Conservation (phyloP, 2,797 vertebrate genomes). For the Galaxias olidus region DNA sequence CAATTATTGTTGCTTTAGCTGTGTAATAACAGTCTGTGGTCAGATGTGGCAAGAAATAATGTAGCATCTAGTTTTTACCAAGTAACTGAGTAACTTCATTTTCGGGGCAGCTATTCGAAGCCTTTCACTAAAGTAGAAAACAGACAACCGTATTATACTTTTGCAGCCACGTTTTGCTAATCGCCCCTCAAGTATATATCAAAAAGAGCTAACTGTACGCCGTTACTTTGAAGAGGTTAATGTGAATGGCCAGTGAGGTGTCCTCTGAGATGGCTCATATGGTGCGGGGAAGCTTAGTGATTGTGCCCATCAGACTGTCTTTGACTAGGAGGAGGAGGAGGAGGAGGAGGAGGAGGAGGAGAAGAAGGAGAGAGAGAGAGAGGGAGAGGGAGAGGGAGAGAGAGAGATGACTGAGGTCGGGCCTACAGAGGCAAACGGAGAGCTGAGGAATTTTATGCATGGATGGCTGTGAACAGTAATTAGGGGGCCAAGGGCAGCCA, state of each 20-base stretch:
- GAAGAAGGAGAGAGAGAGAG: no score
- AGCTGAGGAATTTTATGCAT: slow-evolving; percentile 75
- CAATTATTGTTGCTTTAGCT: slow-evolving; percentile 29
- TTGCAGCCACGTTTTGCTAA: no score
- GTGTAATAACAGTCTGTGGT: slow-evolving; percentile 16
- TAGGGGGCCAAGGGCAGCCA: slow-evolving; percentile 47
- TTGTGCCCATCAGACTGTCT: slow-evolving; percentile 37
- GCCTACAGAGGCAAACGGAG: slow-evolving; percentile 54
- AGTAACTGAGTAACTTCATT: background rate
- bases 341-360: no score
- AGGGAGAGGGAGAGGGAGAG: no score
- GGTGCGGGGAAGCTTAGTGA: slow-evolving; percentile 3
- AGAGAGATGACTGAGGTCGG: slow-evolving; percentile 40
- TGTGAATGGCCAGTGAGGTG: slow-evolving; percentile 34
- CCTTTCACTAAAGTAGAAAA: no score
- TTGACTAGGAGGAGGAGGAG: slow-evolving; percentile 44
- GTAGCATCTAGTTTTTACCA: background rate
- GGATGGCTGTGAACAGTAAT: slow-evolving; percentile 71
- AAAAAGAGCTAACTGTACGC: background rate
- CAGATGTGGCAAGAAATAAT: slow-evolving; percentile 3
- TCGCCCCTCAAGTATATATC: no score
- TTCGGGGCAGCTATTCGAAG: no score
- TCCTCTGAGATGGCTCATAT: slow-evolving; percentile 39
- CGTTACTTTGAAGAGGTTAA: background rate
- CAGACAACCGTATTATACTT: no score